Evolutionary conservation across 2,113 vertebrate species (phyloP).

Genomic region (Diadophis punctatus): DNA sequence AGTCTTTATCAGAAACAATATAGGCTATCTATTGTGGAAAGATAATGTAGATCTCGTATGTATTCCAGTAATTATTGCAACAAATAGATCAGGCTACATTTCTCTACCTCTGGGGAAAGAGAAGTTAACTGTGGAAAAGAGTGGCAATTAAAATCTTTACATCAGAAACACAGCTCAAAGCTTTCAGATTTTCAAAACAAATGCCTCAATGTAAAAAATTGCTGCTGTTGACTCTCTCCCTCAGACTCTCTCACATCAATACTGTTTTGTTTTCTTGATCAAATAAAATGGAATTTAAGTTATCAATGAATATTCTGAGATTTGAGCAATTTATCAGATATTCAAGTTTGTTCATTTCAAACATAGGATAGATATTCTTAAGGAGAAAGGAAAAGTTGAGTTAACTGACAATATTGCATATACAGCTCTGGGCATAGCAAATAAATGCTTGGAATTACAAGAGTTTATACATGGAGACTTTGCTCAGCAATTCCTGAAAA

Average conservation of each 20-base stretch:
- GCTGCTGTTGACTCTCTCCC: conserved; percentile 47
- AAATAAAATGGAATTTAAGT: conserved; percentile 31
- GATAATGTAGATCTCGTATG: neutral
- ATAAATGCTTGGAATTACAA: conserved; percentile 45
- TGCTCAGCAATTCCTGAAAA: conserved; percentile 45
- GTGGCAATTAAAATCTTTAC: neutral
- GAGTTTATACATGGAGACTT: conserved; percentile 39
- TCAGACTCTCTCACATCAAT: neutral
- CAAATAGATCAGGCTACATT: neutral
- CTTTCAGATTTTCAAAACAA: conserved; percentile 65
- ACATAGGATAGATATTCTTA: conserved; percentile 55
- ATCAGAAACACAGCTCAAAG: conserved; percentile 25
- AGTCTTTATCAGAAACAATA: neutral
- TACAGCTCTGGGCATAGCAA: conserved; percentile 47
- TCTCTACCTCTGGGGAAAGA: neutral
- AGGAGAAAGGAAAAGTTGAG: conserved; percentile 50
- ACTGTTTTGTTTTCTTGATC: neutral
- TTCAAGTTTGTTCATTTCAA: neutral
- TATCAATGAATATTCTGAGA: neutral
- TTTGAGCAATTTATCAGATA: neutral
- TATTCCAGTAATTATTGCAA: neutral
- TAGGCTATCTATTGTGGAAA: neutral
- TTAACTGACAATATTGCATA: conserved; percentile 54
- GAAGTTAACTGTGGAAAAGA: neutral
- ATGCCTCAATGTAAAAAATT: conserved; percentile 57